Conservation (phyloP, 92 coral and sea anemone genomes). For the Porites cylindrica region DNA sequence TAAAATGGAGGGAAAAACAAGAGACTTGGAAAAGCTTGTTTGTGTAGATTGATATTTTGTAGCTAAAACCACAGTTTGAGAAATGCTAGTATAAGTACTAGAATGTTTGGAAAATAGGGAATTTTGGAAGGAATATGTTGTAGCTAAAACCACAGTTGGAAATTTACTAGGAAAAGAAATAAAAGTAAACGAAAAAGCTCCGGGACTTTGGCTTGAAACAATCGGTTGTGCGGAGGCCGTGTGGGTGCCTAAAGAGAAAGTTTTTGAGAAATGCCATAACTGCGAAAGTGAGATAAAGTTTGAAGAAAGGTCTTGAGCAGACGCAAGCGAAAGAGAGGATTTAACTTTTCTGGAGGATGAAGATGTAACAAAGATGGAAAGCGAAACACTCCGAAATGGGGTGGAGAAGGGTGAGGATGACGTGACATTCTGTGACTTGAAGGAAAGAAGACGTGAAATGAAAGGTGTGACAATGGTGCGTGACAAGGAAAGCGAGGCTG, state of each 20-base stretch:
- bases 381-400: background rate
- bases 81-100: conserved; percentile 8
- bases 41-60: conserved; percentile 20
- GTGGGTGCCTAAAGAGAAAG: background rate
- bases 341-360: background rate
- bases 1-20: conserved; percentile 43
- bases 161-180: background rate
- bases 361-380: background rate
- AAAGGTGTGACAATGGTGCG: background rate
- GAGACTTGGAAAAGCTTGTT: conserved; percentile 22
- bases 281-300: background rate
- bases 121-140: background rate
- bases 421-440: conserved; percentile 5
- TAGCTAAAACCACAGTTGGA: conserved; percentile 1
- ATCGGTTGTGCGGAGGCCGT: background rate
- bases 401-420: conserved; percentile 6
- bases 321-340: background rate
- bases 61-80: conserved; percentile 40
- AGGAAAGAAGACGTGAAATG: background rate
- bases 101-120: background rate
- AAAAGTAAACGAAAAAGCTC: background rate
- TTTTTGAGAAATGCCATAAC: background rate
- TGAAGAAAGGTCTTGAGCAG: background rate
- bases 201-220: background rate
- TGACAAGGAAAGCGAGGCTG: conserved; percentile 4